A percentile compares a stretch with the other conserved stretches of the same genome.
These are phyloP conservation scores for Mesorhabditis belari DNA, from an alignment of 2,888 invertebrate species.

Conservation along the genomic window DNA sequence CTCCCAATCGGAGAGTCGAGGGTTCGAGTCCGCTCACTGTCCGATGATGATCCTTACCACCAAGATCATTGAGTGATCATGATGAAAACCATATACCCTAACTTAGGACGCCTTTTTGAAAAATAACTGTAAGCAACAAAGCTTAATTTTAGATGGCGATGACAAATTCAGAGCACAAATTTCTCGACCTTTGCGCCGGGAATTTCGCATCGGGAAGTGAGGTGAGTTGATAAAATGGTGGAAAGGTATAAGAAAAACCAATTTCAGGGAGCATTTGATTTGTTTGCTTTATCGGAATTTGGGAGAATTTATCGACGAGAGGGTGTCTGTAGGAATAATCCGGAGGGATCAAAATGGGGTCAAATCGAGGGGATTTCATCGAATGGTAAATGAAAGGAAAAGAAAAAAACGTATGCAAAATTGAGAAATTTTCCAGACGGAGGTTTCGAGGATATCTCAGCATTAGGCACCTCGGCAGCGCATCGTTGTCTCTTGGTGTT, in stretches of 20 bases:
- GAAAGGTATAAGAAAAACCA: neutral
- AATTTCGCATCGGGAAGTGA: neutral
- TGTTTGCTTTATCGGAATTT: neutral
- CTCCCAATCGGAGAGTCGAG: no score
- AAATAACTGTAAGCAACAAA: no score
- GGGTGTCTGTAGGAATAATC: neutral
- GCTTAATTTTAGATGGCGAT: neutral
- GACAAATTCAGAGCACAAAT: neutral
- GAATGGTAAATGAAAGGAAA: neutral
- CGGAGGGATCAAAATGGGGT: neutral
- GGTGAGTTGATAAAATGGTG: neutral
- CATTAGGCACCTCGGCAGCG: constrained; percentile 11
- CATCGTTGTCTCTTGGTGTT: constrained; percentile 15
- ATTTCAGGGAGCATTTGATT: neutral
- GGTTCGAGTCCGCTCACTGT: no score
- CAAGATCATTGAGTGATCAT: no score
- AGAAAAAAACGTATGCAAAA: constrained; percentile 5
- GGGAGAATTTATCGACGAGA: neutral
- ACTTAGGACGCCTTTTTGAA: no score
- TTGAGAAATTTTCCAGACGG: constrained; percentile 4
- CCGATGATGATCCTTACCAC: no score
- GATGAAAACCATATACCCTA: no score
- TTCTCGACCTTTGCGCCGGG: neutral
- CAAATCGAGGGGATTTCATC: neutral
- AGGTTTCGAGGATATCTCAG: constrained; percentile 19